Evolutionary conservation across 1,140 invertebrate species (phyloP).

Genomic region (Magallana ariakensis): DNA sequence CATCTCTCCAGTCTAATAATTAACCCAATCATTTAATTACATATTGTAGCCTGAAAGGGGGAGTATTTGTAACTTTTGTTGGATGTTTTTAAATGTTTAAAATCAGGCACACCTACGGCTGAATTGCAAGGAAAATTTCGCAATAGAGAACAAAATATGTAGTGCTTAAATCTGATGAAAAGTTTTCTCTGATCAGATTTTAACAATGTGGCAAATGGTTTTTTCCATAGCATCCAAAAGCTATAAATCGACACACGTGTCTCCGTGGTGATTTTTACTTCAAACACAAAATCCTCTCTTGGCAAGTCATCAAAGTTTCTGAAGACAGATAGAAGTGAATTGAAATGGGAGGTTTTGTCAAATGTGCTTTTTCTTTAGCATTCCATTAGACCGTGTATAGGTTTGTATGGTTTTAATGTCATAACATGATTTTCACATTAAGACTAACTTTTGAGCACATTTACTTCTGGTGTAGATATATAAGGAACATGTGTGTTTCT

Average conservation of each 20-base stretch:
- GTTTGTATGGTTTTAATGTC: conserved; percentile 48
- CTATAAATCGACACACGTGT: conserved; percentile 26
- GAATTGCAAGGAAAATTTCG: too few species aligned
- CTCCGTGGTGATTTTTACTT: conserved; percentile 36
- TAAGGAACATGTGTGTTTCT: conserved; percentile 31
- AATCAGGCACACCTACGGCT: too few species aligned
- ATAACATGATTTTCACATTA: conserved; percentile 57
- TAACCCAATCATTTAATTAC: too few species aligned
- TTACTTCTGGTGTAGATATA: conserved; percentile 29
- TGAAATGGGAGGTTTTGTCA: conserved; percentile 49
- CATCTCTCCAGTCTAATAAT: too few species aligned
- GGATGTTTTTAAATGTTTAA: too few species aligned
- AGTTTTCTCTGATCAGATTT: conserved; percentile 32
- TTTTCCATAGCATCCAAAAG: conserved; percentile 19
- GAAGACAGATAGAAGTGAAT: conserved; percentile 49
- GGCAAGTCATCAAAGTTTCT: conserved; percentile 52
- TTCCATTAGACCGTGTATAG: conserved; percentile 39
- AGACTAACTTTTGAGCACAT: conserved; percentile 31
- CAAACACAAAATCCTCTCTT: conserved; percentile 36
- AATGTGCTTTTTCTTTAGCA: conserved; percentile 55
- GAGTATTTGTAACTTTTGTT: too few species aligned
- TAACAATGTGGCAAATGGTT: conserved; percentile 34
- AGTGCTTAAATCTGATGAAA: conserved; percentile 22
- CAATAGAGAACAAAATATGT: background rate
- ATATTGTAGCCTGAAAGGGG: too few species aligned